phyloP scores from a whole-genome alignment of 2,888 invertebrate species.

The Hololepta plana region DNA sequence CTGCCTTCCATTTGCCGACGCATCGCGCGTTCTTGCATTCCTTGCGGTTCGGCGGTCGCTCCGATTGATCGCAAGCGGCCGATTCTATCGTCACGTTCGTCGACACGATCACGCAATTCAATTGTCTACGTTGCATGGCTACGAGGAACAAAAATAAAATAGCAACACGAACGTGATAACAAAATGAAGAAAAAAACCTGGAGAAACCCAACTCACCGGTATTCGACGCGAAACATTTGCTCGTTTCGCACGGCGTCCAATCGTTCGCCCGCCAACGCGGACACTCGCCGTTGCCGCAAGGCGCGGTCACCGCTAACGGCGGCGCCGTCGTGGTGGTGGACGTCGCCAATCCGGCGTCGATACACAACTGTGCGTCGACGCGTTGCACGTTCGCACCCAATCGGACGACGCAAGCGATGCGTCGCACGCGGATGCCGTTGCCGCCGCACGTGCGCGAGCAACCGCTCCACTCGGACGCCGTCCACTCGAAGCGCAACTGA shows the following conservation, averaged over 20 bases:
- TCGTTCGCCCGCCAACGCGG: conserved; percentile 52
- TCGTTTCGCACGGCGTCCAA: conserved; percentile 55
- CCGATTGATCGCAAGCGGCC: conserved; percentile 48
- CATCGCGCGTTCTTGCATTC: conserved; percentile 74
- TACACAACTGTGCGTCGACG: conserved; percentile 47
- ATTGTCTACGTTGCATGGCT: conserved; percentile 57
- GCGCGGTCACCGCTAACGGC: too few relatives aligned
- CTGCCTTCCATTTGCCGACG: conserved; percentile 76
- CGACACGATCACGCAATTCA: conserved; percentile 38
- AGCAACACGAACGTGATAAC: too few relatives aligned
- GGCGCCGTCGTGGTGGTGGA: conserved; percentile 42
- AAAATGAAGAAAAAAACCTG: too few relatives aligned
- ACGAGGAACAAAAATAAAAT: too few relatives aligned
- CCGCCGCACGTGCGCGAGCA: conserved; percentile 75
- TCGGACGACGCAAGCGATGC: conserved; percentile 52
- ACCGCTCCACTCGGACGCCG: conserved; percentile 66
- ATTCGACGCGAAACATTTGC: conserved; percentile 57
- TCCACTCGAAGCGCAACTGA: conserved; percentile 55
- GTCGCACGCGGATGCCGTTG: conserved; percentile 51
- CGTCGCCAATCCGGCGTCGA: conserved; percentile 46
- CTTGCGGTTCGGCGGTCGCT: conserved; percentile 56
- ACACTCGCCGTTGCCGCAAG: conserved; percentile 51
- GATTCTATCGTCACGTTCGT: conserved; percentile 20
- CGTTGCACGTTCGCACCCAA: conserved; percentile 35
- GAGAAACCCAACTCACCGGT: conserved; percentile 42